Percentiles rank a stretch among this genome's conserved stretches.
These are phyloP conservation scores for Nannospalax galili DNA, from an alignment of 2,113 vertebrate species.

Conservation along the genomic window DNA sequence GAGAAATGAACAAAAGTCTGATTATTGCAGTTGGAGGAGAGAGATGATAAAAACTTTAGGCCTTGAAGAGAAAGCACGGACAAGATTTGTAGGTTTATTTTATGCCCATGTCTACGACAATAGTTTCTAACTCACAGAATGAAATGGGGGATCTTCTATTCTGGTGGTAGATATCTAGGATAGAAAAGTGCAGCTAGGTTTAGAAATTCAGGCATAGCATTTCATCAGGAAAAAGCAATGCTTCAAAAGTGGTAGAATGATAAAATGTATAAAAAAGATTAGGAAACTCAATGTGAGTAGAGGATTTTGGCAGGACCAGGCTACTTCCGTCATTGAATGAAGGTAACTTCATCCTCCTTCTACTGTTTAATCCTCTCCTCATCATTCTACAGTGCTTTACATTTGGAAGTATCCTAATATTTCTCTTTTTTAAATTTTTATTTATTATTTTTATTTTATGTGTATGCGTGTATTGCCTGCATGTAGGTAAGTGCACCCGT, in stretches of 20 bases:
- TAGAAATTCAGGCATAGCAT: background rate
- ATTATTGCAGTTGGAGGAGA: background rate
- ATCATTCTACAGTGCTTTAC: background rate
- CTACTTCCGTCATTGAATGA: background rate
- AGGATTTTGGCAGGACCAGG: background rate
- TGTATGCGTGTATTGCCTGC: too few species aligned
- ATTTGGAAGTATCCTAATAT: background rate
- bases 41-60: background rate
- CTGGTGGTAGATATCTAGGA: background rate
- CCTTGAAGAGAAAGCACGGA: background rate
- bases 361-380: background rate
- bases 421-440: too few species aligned
- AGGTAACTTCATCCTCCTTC: background rate
- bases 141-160: background rate
- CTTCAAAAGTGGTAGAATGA: background rate
- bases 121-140: background rate
- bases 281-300: too few species aligned
- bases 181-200: background rate
- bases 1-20: background rate
- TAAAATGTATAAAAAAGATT: background rate
- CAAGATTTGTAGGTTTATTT: background rate
- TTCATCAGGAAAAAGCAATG: background rate
- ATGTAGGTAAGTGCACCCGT: too few species aligned
- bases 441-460: too few species aligned
- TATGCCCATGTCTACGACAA: background rate